Base-by-base conservation (phyloP, 2,888 invertebrate genomes). In the Morpho helenor region DNA sequence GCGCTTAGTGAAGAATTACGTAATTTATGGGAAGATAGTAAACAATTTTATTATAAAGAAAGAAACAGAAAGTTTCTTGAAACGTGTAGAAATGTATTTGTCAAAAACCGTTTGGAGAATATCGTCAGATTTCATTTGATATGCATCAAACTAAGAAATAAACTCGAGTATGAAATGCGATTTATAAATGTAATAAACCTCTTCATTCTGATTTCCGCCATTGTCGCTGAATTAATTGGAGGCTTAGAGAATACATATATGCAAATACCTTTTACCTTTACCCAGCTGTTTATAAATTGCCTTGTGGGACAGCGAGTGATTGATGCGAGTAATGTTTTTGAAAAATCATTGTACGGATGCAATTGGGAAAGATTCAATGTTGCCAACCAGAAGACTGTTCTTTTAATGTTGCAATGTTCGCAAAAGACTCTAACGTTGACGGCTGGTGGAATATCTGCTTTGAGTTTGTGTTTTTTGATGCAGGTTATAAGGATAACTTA, bases 241-340 rank as follows among this genome's bases (percentile, higher is more conserved):
- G 80, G 82, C 0, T 56, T 82, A 31, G 70, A 78, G 22, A 76
- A 80, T 9, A 82, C 79, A 0, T 77, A 73, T 42, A 41, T 80
- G 3, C 65, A 76, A 46, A 52, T 82, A 9, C 77, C 78, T 0
- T 82, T 69, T 49, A 71, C 81, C 0, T 59, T 80, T 3, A 62
- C 70, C 0, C 76, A 77, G 48, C 66, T 83, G 3, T 72, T 71
- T 0, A 76, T 80, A 66, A 82, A 82, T 61, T 84, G 82, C 58
- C 68, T 74, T 2, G 68, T 70, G 2, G 84, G 84, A 0, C 84
- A 84, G 54, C 68, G 72, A 2, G 61, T 84, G 0, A 74, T 78
- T 54, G 79, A 84, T 9, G 80, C 82, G 0, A 76, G 75, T 49
- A 8, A 63, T 0, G 52, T 56, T 0, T 82, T 84, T 9, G 78